A percentile compares a stretch with the other conserved stretches of the same genome.
Evolutionary conservation across 2,113 vertebrate genomes (phyloP).

Genomic region (Centrocercus urophasianus): DNA sequence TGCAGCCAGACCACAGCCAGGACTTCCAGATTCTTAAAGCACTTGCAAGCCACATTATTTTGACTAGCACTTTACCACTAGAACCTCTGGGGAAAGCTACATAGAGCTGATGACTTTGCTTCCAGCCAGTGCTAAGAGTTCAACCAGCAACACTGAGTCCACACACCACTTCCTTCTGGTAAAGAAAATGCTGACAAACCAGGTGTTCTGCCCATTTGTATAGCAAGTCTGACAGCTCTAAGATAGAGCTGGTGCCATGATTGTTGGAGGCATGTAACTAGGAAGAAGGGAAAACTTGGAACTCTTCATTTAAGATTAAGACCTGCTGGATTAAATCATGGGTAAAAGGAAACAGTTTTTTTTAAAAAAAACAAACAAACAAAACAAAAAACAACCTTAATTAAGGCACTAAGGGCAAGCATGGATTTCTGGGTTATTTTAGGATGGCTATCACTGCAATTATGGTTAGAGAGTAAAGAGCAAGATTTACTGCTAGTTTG

Average conservation of each 20-base stretch:
- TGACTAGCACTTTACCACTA: background rate
- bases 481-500: background rate
- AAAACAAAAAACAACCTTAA: background rate
- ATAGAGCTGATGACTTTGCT: background rate
- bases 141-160: background rate
- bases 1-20: background rate
- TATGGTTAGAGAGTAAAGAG: background rate
- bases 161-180: background rate
- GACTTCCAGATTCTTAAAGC: background rate
- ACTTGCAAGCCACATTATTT: background rate
- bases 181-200: background rate
- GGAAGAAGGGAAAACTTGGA: background rate
- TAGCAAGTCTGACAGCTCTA: background rate
- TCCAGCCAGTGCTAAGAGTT: background rate
- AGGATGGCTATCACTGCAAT: background rate
- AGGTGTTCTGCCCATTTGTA: background rate
- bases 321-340: background rate
- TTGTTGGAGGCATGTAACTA: fast-evolving
- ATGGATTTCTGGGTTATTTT: background rate
- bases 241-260: background rate
- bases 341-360: background rate
- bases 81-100: background rate
- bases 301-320: background rate
- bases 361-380: background rate
- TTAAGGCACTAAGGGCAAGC: background rate